phyloP scores from a whole-genome alignment of 2,888 invertebrate species.

The Cotesia congregata region DNA sequence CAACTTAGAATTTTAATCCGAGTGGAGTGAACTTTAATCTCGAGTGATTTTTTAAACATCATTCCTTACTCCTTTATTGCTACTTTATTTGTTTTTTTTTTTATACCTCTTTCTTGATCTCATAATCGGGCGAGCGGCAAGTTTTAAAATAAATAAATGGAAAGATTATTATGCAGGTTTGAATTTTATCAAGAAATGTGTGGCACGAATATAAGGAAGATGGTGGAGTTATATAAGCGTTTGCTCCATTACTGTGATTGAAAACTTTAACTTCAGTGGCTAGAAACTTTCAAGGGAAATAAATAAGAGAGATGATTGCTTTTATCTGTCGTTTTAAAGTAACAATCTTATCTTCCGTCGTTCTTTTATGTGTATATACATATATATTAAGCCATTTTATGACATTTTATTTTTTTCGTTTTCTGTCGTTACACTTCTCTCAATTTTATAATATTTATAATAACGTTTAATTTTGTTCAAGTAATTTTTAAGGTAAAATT shows the following conservation, averaged over 20 bases:
- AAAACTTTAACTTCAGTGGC: not conserved
- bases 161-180: not conserved
- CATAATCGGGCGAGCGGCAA: not conserved
- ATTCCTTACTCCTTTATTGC: too few relatives aligned
- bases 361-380: not conserved
- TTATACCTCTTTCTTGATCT: not conserved
- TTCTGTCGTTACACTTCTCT: not conserved
- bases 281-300: not conserved
- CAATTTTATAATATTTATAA: too few relatives aligned
- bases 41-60: not conserved
- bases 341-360: not conserved
- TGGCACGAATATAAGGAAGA: not conserved
- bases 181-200: not conserved
- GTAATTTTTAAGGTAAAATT: too few relatives aligned
- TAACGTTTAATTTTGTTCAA: too few relatives aligned
- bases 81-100: not conserved
- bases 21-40: not conserved
- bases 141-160: not conserved
- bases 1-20: not conserved
- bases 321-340: not conserved
- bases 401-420: not conserved
- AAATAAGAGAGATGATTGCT: not conserved
- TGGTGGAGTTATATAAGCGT: not conserved
- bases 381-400: not conserved
- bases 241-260: constrained; percentile 20